Evolutionary conservation across 1,140 invertebrate genomes (phyloP).

Genomic region (Bombus huntii): DNA sequence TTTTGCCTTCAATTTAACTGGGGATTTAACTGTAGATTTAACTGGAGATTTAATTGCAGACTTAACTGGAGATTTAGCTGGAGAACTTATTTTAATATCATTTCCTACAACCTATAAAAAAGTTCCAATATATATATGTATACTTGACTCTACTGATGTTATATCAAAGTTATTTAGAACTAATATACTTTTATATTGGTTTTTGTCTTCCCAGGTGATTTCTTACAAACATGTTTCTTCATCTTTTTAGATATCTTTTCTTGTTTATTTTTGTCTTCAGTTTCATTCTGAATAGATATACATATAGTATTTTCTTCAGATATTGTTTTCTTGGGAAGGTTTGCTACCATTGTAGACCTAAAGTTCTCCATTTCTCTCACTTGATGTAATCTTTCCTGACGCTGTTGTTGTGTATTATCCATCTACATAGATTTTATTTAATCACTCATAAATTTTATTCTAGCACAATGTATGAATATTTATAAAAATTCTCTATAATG

Average conservation of each 20-base stretch:
- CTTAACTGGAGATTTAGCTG: not conserved
- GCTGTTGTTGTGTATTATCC: conserved; percentile 66
- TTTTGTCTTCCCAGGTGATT: conserved; percentile 62
- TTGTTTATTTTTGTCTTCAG: conserved; percentile 18
- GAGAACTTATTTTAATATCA: conserved; percentile 35
- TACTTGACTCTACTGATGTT: not conserved
- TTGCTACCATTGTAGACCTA: conserved; percentile 78
- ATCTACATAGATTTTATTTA: conserved; percentile 55
- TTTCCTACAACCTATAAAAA: conserved; percentile 45
- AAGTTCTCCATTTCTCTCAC: conserved; percentile 82
- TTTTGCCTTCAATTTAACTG: not conserved
- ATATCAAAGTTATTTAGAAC: not conserved
- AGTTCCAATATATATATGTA: not conserved
- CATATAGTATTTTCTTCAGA: not conserved
- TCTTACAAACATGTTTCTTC: conserved; percentile 55
- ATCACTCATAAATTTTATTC: conserved; percentile 39
- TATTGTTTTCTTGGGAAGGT: conserved; percentile 63
- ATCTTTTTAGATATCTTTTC: conserved; percentile 34
- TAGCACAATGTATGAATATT: conserved; percentile 41
- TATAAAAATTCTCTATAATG: not conserved
- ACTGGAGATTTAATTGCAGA: not conserved
- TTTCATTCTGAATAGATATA: not conserved
- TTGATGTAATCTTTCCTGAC: conserved; percentile 76
- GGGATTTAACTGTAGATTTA: not conserved
- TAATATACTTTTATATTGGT: conserved; percentile 40